phyloP scores from a whole-genome alignment of 2,797 vertebrate genomes.

The Hydrocynus forskahlii region DNA sequence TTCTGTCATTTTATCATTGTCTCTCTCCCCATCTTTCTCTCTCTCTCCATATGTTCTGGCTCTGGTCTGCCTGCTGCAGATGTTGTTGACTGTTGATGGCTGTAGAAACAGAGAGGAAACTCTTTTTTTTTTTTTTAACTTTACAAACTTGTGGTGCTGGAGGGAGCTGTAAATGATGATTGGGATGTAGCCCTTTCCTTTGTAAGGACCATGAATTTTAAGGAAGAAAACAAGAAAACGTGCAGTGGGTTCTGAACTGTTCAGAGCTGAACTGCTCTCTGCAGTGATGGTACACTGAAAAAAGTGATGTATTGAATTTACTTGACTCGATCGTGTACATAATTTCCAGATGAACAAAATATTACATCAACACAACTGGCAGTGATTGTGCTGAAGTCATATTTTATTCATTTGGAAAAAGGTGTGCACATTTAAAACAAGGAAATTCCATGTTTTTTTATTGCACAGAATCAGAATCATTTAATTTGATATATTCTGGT shows the following conservation, averaged over 20 bases:
- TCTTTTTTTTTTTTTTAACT: constrained; percentile 52
- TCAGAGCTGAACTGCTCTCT: not conserved
- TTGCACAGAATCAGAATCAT: too few relatives aligned
- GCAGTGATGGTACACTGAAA: not conserved
- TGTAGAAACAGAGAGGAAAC: constrained; percentile 71
- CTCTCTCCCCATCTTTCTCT: not conserved
- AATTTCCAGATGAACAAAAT: not conserved
- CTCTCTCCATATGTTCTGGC: constrained; percentile 75
- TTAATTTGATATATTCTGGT: not conserved
- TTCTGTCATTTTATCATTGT: not conserved
- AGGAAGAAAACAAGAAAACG: not conserved
- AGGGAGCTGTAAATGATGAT: constrained; percentile 32
- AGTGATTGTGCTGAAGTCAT: not conserved
- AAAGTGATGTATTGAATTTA: not conserved
- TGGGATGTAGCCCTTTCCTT: constrained; percentile 14
- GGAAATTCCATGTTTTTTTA: not conserved
- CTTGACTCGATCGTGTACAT: not conserved
- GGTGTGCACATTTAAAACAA: not conserved
- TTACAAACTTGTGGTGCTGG: constrained; percentile 34
- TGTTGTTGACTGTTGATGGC: constrained; percentile 73
- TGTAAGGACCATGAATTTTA: not conserved
- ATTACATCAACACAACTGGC: not conserved
- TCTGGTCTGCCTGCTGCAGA: constrained; percentile 67
- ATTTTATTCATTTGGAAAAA: not conserved
- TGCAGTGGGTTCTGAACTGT: not conserved